Evolutionary conservation across 2,113 vertebrate genomes (phyloP), one percentile per base, ranked within the genome.

Genomic region (Nycticorax nycticorax): DNA sequence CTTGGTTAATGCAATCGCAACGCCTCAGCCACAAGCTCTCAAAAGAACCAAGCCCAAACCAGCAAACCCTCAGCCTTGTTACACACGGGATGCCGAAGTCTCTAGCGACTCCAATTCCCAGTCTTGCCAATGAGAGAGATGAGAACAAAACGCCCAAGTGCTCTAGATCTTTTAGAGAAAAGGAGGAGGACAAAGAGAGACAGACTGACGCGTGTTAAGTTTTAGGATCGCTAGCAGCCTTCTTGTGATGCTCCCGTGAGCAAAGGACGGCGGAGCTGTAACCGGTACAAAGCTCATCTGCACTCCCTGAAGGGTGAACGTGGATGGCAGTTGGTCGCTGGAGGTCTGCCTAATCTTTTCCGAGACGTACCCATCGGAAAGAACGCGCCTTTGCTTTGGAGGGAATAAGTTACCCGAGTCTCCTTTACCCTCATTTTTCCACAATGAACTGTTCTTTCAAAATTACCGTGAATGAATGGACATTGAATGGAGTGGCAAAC

Each of bases 1-100:
- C 28, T 4, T 6, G 17, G 56, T 23, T 21, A 39, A 30, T 1
- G 5, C 67, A 24, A 13, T 2, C 4, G 2, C 48, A 12, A 18
- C 3, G 14, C 16, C 85, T n/a, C 7, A 12, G 52, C 30, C 41
- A 30, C 43, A 35, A 50, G 19, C 39, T 22, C 63, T 22, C 39
- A 63, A 20, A 37, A 15, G 17, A 7, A 24, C 24, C 18, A 15
- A 43, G 15, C 62, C 37, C 19, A 30, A 23, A 16, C 5, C 20
- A 66, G 41, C 63, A 66, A 66, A 66, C 22, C 20, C 41, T 10
- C 63, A 66, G 14, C 41, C 30, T 45, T 33, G 16, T 23, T 10
- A 32, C 39, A 66, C 11, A 39, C 2, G 23, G 67, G 50, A 41
- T 4, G 11, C 43, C 21, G 32, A 28, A 66, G 18, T 9, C 66